Base-by-base conservation (phyloP, 1,140 invertebrate genomes). In the Drosophila sechellia region DNA sequence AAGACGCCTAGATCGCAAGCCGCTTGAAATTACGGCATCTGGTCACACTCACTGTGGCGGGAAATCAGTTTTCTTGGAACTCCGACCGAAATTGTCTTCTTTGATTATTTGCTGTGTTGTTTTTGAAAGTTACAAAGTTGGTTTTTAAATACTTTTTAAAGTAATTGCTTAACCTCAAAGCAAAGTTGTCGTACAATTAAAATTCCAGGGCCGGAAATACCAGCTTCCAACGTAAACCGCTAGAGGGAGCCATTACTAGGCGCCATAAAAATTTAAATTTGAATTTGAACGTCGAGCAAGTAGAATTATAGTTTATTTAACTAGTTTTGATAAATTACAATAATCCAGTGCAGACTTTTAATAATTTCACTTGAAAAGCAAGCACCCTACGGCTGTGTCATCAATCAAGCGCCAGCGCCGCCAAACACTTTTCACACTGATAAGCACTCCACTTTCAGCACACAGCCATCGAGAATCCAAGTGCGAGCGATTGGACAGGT, bases 401-500 rank as follows among this genome's bases (percentile, higher is more conserved):
- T 55, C 34, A 40, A 70, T 70, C 65, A 70, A 37, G 42, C 64
- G 35, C 31, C 49, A 45, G 12, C 17, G 12, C 48, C 15, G 13
- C 13, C 63, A 68, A 46, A 70, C 61, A 39, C 64, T 56, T 48
- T 70, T 70, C 50, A 48, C 65, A 57, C 65, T 46, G 68, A 71
- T 71, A 71, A 71, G 66, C 40, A 61, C 64, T 34, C 60, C 20
- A 34, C 25, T 12, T 12, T 56, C 54, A 64, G 27, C 27, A 43
- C 34, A 31, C 58, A 5, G 3, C 76, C 71, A 84, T 77, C 70
- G 68, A 12, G 43, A 54, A 69, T 31, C 39, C 53, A 39, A 61
- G 55, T 63, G 49, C 31, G 61, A 72, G 61, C 54, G 75, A 56
- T 69, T 45, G 35, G 43, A 11, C 68, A 57, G 55, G 53, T 64